Base-by-base conservation (phyloP, 2,113 vertebrate genomes). In the Actinemys pallida region DNA sequence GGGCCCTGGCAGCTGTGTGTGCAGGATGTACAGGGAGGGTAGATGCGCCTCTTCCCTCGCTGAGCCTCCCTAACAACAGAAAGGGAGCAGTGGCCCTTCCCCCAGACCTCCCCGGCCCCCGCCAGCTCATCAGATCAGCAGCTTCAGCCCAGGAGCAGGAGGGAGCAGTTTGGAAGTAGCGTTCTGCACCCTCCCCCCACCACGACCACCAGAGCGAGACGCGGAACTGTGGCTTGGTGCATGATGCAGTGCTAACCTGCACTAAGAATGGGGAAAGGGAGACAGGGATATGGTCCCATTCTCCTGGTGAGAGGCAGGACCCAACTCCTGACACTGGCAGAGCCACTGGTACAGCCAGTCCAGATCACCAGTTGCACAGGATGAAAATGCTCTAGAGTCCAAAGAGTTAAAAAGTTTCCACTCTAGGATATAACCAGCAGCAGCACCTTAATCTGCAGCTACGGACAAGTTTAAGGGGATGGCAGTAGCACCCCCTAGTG, bases 241-340 rank as follows among this genome's bases (percentile, higher is more conserved):
- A 20, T 27, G 14, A 11, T 2, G 2, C 4, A 27, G 83, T 42
- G 83, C 14, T 8, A 45, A 4, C 29, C 81, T 1, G 19, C 80
- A 29, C 39, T 31, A 27, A 29, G 59, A 57, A 3, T 5, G n/a
- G 39, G 8, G 22, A 22, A 17, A 42, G 45, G 27, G 83, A 50
- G 50, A 17, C 0, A 0, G 79, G 19, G 54, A 11, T 0, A 1
- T n/a, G 20, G 47, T 45, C 62, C 90, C 84, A n/a, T 11, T 65
- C 10, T 17, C 8, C 59, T 1, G 27, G 0, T 1, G 42, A 76
- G 24, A 6, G 56, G 42, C 11, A 20, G 2, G 45, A 75, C 75
- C 1, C 65, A 72, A 2, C 65, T 72, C n/a, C n/a, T 5, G 65
- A 72, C 16, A 72, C 65, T 6, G 57, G 57, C 27, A 59, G 57